Percentiles rank a stretch among this genome's conserved stretches.
Conservation (phyloP, 2,797 vertebrate species). For the Intellagama lesueurii region DNA sequence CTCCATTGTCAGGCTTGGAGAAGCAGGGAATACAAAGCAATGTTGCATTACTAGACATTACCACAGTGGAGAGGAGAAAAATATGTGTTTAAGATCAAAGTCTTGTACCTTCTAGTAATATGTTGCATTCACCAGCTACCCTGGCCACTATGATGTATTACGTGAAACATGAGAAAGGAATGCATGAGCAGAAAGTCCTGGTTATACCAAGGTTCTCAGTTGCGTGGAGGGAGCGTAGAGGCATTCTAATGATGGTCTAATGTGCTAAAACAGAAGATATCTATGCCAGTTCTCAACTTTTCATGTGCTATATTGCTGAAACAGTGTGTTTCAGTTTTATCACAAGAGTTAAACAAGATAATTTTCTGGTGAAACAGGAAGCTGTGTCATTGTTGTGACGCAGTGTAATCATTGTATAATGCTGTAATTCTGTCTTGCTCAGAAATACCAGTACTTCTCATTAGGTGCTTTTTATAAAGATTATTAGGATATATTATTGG, state of each 20-base stretch:
- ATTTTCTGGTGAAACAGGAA: constrained; percentile 36
- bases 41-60: neutral
- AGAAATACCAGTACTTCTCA: constrained; percentile 32
- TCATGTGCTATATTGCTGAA: neutral
- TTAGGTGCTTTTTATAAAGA: constrained; percentile 45
- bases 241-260: neutral
- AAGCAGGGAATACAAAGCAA: neutral
- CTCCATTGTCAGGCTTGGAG: too few species aligned
- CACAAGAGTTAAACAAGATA: neutral
- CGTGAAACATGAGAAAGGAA: neutral
- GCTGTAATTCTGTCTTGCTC: constrained; percentile 39
- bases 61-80: neutral
- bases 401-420: constrained; percentile 35
- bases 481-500: constrained; percentile 42
- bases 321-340: neutral
- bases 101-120: neutral
- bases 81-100: neutral
- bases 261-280: neutral
- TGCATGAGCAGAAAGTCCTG: neutral
- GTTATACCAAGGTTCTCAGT: neutral
- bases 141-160: neutral
- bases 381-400: constrained; percentile 27
- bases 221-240: neutral
- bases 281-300: neutral
- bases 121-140: too few species aligned